These are phyloP conservation scores for Epinephelus malabaricus DNA, from an alignment of 2,797 vertebrate species.

Conservation along the genomic window DNA sequence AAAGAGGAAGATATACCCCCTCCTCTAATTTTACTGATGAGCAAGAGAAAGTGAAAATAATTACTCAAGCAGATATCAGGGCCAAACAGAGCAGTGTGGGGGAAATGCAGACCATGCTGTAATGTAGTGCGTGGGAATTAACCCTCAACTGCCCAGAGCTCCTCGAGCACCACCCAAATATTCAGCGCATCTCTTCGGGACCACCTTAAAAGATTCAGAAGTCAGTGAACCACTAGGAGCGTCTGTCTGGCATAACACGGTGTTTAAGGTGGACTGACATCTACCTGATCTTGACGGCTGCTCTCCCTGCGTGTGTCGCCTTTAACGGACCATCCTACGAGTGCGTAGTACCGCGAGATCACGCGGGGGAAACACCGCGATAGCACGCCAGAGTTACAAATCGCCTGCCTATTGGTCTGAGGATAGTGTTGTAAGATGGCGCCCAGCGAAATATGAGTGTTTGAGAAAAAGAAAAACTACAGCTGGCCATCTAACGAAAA, in stretches of 20 bases:
- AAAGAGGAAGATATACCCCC: too few relatives aligned
- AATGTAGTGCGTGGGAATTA: slow-evolving; percentile 75
- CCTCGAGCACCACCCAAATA: neutral
- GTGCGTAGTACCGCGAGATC: slow-evolving; percentile 78
- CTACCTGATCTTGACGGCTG: slow-evolving; percentile 19
- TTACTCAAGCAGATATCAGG: neutral
- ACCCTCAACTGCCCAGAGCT: slow-evolving; percentile 60
- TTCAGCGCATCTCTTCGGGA: slow-evolving; percentile 51
- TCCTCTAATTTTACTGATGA: neutral
- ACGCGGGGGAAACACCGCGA: slow-evolving; percentile 81
- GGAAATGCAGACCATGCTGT: slow-evolving; percentile 40
- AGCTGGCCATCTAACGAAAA: slow-evolving; percentile 45
- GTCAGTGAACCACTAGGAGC: slow-evolving; percentile 74
- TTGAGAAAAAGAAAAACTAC: slow-evolving; percentile 78
- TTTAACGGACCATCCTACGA: slow-evolving; percentile 85
- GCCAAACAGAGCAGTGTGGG: neutral
- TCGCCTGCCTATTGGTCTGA: slow-evolving; percentile 87
- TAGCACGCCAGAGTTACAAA: slow-evolving; percentile 34
- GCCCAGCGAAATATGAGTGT: slow-evolving; percentile 92
- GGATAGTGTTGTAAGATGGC: slow-evolving; percentile 95
- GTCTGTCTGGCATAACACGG: slow-evolving; percentile 58
- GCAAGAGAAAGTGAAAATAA: neutral
- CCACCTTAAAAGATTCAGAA: slow-evolving; percentile 82
- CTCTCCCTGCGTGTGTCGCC: slow-evolving; percentile 68
- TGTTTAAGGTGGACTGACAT: slow-evolving; percentile 83